phyloP scores from a whole-genome alignment of 2,113 vertebrate species.

The Pungitius pungitius region DNA sequence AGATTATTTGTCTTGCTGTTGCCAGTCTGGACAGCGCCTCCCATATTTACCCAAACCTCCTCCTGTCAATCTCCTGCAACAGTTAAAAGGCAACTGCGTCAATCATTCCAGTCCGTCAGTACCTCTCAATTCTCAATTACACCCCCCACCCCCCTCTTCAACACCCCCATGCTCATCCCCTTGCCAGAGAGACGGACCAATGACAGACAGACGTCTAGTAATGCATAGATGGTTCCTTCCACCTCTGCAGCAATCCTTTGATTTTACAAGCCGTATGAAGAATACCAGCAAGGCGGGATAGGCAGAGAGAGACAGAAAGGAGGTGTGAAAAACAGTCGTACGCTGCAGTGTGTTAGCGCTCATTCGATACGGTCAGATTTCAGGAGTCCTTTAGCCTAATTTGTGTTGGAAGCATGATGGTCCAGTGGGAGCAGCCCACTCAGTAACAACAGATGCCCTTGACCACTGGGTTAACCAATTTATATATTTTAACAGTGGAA shows the following conservation, averaged over 20 bases:
- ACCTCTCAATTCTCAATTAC: slow-evolving; percentile 70
- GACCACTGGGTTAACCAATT: slow-evolving; percentile 29
- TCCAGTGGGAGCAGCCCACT: slow-evolving; percentile 35
- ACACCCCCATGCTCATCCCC: slow-evolving; percentile 1
- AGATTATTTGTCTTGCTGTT: slow-evolving; percentile 52
- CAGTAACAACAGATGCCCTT: slow-evolving; percentile 41
- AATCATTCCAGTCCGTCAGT: slow-evolving; percentile 66
- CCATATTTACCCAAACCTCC: slow-evolving; percentile 26
- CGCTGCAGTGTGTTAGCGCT: slow-evolving; percentile 57
- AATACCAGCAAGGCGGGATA: slow-evolving; percentile 26
- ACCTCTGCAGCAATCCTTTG: slow-evolving; percentile 60
- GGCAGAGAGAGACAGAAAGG: slow-evolving; percentile 22
- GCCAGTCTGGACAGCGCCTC: slow-evolving; percentile 37
- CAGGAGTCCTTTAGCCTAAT: slow-evolving; percentile 23
- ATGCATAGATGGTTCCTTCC: slow-evolving; percentile 48
- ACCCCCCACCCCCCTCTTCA: slow-evolving; percentile 19
- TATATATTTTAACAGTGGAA: not conserved
- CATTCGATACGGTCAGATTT: slow-evolving; percentile 41
- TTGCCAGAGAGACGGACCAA: slow-evolving; percentile 62
- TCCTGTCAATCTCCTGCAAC: slow-evolving; percentile 28
- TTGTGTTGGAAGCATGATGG: slow-evolving; percentile 32
- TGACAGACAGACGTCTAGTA: slow-evolving; percentile 72
- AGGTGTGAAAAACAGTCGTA: slow-evolving; percentile 30
- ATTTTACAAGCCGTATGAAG: slow-evolving; percentile 51
- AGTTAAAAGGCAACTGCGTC: slow-evolving; percentile 56